These are phyloP conservation scores for Zaprionus davidi DNA, from an alignment of 1,140 invertebrate genomes.

Conservation along the genomic window DNA sequence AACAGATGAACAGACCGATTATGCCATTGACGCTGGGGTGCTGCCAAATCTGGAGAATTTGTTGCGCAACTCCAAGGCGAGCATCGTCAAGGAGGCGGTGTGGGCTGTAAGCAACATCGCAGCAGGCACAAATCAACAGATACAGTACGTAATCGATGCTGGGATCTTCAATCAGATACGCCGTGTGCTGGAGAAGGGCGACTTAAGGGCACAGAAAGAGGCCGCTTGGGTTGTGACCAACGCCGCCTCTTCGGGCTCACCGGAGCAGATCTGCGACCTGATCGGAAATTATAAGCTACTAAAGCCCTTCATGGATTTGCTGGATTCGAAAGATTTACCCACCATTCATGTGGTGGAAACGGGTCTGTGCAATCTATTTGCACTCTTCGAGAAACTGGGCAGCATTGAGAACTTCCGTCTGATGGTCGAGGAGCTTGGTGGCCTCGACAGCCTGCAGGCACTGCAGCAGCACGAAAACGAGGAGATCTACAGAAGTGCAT, in stretches of 20 bases:
- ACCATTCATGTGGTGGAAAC: slow-evolving; percentile 94
- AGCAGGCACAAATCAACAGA: slow-evolving; percentile 97
- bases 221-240: slow-evolving; percentile 99
- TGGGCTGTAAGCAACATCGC: slow-evolving; percentile 99
- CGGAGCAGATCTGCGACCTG: slow-evolving; percentile 92
- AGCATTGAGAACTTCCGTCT: slow-evolving; percentile 91
- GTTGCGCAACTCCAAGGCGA: slow-evolving; percentile 89
- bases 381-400: slow-evolving; percentile 88
- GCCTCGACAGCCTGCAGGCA: slow-evolving; percentile 95
- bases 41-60: slow-evolving; percentile 89
- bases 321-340: slow-evolving; percentile 91
- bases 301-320: slow-evolving; percentile 92
- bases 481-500: slow-evolving; percentile 94
- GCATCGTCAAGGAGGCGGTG: slow-evolving; percentile 95
- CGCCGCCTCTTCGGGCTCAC: slow-evolving; percentile 96
- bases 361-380: slow-evolving; percentile 93
- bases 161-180: slow-evolving; percentile 72
- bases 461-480: slow-evolving; percentile 98
- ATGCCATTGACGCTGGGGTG: slow-evolving; percentile 92
- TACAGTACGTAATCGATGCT: slow-evolving; percentile 96
- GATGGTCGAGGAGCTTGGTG: slow-evolving; percentile 94
- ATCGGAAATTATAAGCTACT: slow-evolving; percentile 93
- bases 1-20: slow-evolving; percentile 94
- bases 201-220: slow-evolving; percentile 99
- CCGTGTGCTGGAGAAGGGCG: slow-evolving; percentile 88